A percentile compares a stretch with the other conserved stretches of the same genome.
These are phyloP conservation scores for Parnassius mnemosyne DNA, from an alignment of 2,888 invertebrate genomes.

Conservation along the genomic window DNA sequence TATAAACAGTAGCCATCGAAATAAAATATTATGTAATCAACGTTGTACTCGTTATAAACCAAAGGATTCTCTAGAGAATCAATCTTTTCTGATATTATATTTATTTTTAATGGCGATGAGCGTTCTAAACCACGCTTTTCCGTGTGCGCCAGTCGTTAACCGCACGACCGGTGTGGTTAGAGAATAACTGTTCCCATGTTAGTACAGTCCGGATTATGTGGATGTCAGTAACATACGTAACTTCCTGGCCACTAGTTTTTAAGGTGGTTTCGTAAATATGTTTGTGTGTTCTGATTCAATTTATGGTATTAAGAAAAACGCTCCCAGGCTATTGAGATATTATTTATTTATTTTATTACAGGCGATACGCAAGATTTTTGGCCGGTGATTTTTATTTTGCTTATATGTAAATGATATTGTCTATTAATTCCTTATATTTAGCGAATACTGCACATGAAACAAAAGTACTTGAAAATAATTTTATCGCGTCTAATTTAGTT, in stretches of 20 bases:
- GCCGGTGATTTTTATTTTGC: no score
- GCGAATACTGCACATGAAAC: no score
- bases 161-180: conserved; percentile 21
- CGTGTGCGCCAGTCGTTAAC: conserved; percentile 19
- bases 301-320: no score
- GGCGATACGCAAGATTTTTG: no score
- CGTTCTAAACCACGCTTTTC: conserved; percentile 6
- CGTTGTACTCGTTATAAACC: not conserved
- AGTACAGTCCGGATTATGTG: conserved; percentile 1
- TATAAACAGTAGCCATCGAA: not conserved
- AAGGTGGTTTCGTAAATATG: not conserved
- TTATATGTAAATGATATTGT: no score
- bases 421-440: no score
- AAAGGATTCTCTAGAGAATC: not conserved
- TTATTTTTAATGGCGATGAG: conserved; percentile 5
- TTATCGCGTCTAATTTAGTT: no score
- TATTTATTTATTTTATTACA: no score
- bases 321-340: no score
- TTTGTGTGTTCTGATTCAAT: not conserved
- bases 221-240: conserved; percentile 6
- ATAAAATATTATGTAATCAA: not conserved
- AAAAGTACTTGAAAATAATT: no score
- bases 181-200: conserved; percentile 19
- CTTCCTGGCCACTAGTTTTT: conserved; percentile 8
- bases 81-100: not conserved